Percentiles rank a stretch among this genome's conserved stretches.
These are phyloP conservation scores for Branchinecta sandiegonensis DNA, from an alignment of 2,888 invertebrate genomes.

Conservation along the genomic window DNA sequence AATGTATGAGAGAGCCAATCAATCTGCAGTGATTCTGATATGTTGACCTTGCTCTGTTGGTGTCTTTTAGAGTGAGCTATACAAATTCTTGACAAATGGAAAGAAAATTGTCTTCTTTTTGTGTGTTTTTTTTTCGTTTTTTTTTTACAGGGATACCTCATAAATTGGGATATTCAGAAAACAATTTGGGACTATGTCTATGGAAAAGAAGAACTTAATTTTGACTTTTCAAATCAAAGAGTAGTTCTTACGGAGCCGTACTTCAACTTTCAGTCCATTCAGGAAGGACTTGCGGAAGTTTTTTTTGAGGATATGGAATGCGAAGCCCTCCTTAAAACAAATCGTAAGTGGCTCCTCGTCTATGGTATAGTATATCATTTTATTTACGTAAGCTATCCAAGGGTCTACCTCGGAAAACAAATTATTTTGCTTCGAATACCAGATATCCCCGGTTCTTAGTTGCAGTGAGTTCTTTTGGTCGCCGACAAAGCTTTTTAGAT, in stretches of 20 bases:
- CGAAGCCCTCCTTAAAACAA: constrained; percentile 59
- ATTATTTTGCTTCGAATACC: no score
- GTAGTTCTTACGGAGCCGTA: constrained; percentile 84
- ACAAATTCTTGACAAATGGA: no score
- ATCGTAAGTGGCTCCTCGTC: constrained; percentile 36
- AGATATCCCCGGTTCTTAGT: no score
- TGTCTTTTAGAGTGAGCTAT: no score
- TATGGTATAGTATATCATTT: constrained; percentile 18
- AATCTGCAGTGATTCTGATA: no score
- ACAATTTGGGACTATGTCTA: constrained; percentile 92
- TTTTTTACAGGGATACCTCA: constrained; percentile 55
- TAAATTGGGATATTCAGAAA: constrained; percentile 93
- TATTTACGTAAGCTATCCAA: background rate
- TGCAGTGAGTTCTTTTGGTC: no score
- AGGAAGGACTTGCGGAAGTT: constrained; percentile 87
- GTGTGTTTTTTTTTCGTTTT: background rate
- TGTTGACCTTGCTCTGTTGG: no score
- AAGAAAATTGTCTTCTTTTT: no score
- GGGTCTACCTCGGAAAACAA: no score
- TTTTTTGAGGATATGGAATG: constrained; percentile 96
- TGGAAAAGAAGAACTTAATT: constrained; percentile 64
- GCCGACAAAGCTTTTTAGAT: no score
- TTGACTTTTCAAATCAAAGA: constrained; percentile 58
- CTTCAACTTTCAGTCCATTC: constrained; percentile 78
- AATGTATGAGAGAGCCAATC: no score